Base-by-base conservation (phyloP, 2,888 invertebrate genomes). In the Chymomyza caudatula region DNA sequence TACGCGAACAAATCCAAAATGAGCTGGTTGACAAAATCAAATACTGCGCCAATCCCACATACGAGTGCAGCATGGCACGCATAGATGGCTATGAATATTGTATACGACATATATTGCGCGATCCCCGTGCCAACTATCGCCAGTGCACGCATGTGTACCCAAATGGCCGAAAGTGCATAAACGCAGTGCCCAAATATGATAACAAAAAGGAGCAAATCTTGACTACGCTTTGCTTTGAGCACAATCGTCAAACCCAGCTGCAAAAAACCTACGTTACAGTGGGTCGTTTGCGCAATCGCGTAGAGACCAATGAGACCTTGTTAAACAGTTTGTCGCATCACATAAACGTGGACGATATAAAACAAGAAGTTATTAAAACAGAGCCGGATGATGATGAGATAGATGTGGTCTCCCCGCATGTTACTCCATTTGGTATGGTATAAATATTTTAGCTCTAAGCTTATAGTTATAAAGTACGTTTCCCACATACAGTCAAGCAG, bases 101-200 rank as follows among this genome's bases (percentile, higher is more conserved):
- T 87, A 92, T 93, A 3, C 92, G 94, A 3, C 98, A 98, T 83
- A 96, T 98, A 71, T 91, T 97, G 57, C 93, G 94, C 77, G 98
- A 98, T 88, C 93, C 94, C 4, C 92, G 91, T 11, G 96, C 97
- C 0, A 97, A 97, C 0, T 98, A 94, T 89, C 94, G 93, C 69
- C 96, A 95, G 75, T 98, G 98, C 88, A 92, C 93, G 0, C 95
- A 93, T 88, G 92, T 94, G 72, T 93, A 93, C 88, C 78, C 93
- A 25, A 92, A 92, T 59, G 95, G 93, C 69, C 94, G 94, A 73
- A 92, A 95, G 69, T 97, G 97, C 88, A 91, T 92, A n/a, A 92
- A 94, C 84, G 94, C 97, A 0, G 95, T 96, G 2, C 94, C 94
- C 0, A 94, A 93, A 87, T 90, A 92, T 49, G 95, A 95, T 64